Percentiles rank a stretch among this genome's conserved stretches.
Evolutionary conservation across 2,113 vertebrate species (phyloP).

Genomic region (Thomomys bottae): DNA sequence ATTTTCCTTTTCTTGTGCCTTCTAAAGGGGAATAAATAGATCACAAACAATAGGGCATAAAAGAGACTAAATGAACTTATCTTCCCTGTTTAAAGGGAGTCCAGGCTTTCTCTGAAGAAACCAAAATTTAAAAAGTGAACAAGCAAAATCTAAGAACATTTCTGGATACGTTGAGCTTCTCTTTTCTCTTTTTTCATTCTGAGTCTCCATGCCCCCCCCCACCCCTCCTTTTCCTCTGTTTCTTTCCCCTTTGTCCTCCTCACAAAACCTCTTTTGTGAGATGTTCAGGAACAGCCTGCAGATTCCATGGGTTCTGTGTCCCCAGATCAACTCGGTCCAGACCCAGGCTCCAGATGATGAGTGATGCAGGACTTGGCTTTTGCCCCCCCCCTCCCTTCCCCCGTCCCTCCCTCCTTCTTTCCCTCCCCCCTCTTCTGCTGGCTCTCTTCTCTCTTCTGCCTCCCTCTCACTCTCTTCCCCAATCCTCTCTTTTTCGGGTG

Average conservation of each 20-base stretch:
- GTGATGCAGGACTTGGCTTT: slow-evolving; percentile 58
- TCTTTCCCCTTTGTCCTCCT: slow-evolving; percentile 16
- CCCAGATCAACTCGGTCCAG: slow-evolving; percentile 38
- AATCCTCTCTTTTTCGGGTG: no score
- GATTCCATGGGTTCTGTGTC: not conserved
- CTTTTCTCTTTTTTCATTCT: not conserved
- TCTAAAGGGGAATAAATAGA: not conserved
- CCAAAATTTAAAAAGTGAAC: not conserved
- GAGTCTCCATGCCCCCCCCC: not conserved
- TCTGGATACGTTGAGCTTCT: not conserved
- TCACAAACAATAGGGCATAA: not conserved
- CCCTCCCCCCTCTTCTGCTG: slow-evolving; percentile 29
- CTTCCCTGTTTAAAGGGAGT: not conserved
- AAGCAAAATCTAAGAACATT: not conserved
- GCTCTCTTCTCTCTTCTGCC: slow-evolving; percentile 60
- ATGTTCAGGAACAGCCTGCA: not conserved
- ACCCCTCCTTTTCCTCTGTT: not conserved
- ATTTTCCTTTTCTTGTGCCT: not conserved
- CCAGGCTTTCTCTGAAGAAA: not conserved
- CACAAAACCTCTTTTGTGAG: not conserved
- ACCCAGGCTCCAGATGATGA: slow-evolving; percentile 22
- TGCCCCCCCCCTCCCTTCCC: no score
- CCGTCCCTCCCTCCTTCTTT: no score
- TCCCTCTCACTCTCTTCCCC: slow-evolving; percentile 40
- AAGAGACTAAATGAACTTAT: slow-evolving; percentile 6